Percentiles rank a stretch among this genome's conserved stretches.
Evolutionary conservation across 2,797 vertebrate genomes (phyloP).

Genomic region (Pseudochirops cupreus): DNA sequence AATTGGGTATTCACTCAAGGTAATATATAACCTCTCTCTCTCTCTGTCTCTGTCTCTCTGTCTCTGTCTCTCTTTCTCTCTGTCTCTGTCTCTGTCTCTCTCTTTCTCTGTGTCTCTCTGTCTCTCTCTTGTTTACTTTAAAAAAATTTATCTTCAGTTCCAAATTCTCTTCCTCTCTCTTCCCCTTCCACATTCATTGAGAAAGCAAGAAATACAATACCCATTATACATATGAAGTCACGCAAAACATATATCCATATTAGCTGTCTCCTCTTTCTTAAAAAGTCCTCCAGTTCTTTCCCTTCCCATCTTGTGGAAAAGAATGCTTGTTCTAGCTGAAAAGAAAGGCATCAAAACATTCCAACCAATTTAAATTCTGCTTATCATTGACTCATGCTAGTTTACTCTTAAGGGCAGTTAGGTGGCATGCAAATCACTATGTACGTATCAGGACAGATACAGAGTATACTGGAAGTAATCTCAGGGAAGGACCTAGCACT

Average conservation of each 20-base stretch:
- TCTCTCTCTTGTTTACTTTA: too few species aligned
- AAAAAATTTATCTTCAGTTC: too few species aligned
- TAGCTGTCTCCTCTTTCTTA: background rate
- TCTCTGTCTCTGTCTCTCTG: too few species aligned
- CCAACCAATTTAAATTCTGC: background rate
- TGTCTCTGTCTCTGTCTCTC: too few species aligned
- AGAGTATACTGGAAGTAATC: background rate
- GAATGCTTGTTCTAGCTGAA: background rate
- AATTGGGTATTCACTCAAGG: background rate
- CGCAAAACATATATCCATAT: background rate
- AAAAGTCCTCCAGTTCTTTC: background rate
- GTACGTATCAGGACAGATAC: background rate
- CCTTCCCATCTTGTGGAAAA: background rate
- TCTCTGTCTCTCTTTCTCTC: too few species aligned
- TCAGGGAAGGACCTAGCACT: background rate
- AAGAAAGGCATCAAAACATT: background rate
- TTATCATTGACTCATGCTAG: background rate
- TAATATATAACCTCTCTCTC: too few species aligned
- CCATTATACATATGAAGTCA: too few species aligned
- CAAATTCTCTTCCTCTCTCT: too few species aligned
- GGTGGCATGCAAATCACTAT: background rate
- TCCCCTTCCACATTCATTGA: too few species aligned
- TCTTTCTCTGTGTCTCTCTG: too few species aligned
- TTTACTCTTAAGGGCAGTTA: background rate
- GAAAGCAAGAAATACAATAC: too few species aligned